Conservation (phyloP, 2,113 vertebrate genomes). For the Otis tarda region DNA sequence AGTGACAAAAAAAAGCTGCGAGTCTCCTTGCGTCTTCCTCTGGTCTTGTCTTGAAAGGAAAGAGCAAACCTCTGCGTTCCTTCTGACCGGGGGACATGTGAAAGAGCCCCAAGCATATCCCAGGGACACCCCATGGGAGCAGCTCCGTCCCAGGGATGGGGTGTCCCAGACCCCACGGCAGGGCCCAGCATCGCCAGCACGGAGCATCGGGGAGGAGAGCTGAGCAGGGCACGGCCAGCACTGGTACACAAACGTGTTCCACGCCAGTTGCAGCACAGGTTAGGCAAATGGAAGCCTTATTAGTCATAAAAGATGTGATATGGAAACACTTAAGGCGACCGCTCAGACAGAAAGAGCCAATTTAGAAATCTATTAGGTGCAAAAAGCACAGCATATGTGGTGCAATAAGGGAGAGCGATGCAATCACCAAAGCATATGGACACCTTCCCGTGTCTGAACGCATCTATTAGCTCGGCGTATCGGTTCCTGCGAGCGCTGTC, state of each 20-base stretch:
- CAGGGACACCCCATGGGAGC: neutral
- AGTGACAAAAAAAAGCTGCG: neutral
- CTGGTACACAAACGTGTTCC: neutral
- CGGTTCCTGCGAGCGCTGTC: neutral
- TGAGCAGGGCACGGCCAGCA: neutral
- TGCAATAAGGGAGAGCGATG: neutral
- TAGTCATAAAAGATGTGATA: constrained; percentile 26
- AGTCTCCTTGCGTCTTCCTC: neutral
- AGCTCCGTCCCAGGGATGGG: too few species aligned
- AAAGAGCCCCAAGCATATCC: neutral
- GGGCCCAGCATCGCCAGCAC: neutral
- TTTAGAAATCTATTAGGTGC: constrained; percentile 40
- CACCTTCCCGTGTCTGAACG: neutral
- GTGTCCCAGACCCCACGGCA: rapidly evolving
- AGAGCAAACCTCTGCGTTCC: neutral
- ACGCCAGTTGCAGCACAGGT: neutral
- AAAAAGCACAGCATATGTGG: neutral
- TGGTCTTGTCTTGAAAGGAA: neutral
- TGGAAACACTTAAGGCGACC: constrained; percentile 8
- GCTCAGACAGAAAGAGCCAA: constrained; percentile 15
- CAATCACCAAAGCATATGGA: constrained; percentile 6
- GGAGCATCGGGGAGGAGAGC: neutral
- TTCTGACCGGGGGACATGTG: neutral
- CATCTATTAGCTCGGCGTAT: neutral
- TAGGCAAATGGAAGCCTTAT: constrained; percentile 1